phyloP scores from a whole-genome alignment of 1,140 invertebrate species.

The Drosophila ambigua region DNA sequence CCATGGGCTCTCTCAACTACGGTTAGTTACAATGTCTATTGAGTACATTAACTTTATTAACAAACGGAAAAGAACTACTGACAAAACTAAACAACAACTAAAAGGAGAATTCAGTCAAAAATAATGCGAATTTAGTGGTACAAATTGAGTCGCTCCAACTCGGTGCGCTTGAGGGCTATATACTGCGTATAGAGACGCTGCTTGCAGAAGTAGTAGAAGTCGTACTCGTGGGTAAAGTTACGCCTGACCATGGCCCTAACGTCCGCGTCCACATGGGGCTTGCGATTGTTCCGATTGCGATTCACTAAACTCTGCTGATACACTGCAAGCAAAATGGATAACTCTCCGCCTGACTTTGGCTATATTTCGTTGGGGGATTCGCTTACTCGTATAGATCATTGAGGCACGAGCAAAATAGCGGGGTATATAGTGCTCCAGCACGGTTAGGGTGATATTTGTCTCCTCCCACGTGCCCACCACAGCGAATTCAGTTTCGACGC shows the following conservation, averaged over 20 bases:
- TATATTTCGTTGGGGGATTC: too few relatives aligned
- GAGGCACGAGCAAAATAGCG: conserved; percentile 91
- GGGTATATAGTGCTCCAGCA: conserved; percentile 92
- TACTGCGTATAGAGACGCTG: conserved; percentile 92
- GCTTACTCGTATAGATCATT: conserved; percentile 65
- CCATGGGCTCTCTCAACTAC: conserved; percentile 1
- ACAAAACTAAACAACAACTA: conserved; percentile 9
- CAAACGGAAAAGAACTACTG: conserved; percentile 33
- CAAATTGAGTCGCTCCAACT: conserved; percentile 27
- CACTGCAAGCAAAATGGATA: conserved; percentile 87
- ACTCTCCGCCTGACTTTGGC: not conserved
- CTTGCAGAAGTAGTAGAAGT: conserved; percentile 95
- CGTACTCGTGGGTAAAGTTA: conserved; percentile 94
- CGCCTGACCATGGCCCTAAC: conserved; percentile 91
- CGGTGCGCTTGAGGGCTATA: conserved; percentile 86
- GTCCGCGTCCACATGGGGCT: conserved; percentile 88
- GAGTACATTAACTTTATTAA: conserved; percentile 85
- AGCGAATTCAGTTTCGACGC: conserved; percentile 92
- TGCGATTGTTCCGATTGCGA: conserved; percentile 74
- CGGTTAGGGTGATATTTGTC: conserved; percentile 91
- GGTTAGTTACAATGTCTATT: conserved; percentile 50
- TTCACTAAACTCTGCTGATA: conserved; percentile 53
- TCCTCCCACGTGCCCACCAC: conserved; percentile 94
- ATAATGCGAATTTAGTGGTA: conserved; percentile 1
- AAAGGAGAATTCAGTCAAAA: conserved; percentile 17